Evolutionary conservation across 30 jellyfish, hydroid and myxozoan genomes (phyloP), one percentile per base, ranked within the genome.

Genomic region (Pseudorhiza aurosa): DNA sequence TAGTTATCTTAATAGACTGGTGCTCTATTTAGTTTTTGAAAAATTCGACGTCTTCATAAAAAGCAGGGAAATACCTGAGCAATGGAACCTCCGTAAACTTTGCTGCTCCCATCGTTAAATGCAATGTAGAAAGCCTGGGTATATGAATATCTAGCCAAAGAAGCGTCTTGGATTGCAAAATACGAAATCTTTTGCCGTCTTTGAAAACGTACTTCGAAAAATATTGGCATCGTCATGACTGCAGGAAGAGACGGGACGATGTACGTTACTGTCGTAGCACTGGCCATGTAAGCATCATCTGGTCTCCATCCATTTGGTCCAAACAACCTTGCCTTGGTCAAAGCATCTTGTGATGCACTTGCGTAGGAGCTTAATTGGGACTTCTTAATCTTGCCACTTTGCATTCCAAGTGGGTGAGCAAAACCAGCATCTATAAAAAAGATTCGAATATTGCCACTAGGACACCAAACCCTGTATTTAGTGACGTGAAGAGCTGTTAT

Each of bases 341-440:
- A 15, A 4, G 42, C 32, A 15, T 25, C 40, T 15, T 32, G 26
- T n/a, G 39, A n/a, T 0, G 65, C 87, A 29, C 42, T 25, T 11
- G 36, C 24, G 40, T 56, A 46, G 39, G 75, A 28, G 28, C 50
- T 42, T 53, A 73, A 28, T 24, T 73, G 87, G 26, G 33, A 11
- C 32, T 68, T 46, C 27, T 30, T 32, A 10, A 73, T 55, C 43
- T 39, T 51, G n/a, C 87, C 87, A 73, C 87, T 73, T 51, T 73
- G 87, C 87, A 73, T 55, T 15, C 87, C 87, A 30, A 73, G 87
- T 0, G 87, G 87, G 22, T 73, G 76, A 21, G 87, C 76, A 55
- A 73, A 51, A 7, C 87, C 77, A 28, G 65, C 87, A 73, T 57
- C 87, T 73, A 35, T 46, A 28, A 47, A 18, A 8, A 53, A 21